Conservation (phyloP, 2,113 vertebrate species). For the Panthera uncia region DNA sequence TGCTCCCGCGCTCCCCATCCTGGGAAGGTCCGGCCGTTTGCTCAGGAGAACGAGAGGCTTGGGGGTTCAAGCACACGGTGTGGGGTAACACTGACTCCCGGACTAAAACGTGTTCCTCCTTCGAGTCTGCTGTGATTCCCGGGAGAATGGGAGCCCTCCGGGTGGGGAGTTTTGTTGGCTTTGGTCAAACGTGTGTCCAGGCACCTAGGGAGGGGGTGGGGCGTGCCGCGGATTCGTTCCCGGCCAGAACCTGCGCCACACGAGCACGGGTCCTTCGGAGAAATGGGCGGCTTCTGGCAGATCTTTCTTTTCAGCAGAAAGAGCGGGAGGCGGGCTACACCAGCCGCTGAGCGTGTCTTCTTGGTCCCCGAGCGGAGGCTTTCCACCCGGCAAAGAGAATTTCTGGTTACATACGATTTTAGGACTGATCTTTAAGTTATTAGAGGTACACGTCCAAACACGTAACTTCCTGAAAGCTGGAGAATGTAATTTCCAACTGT, state of each 20-base stretch:
- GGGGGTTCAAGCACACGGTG: rapidly evolving
- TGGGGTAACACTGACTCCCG: rapidly evolving
- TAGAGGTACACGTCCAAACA: neutral
- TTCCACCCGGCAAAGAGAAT: no score
- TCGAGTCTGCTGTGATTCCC: neutral
- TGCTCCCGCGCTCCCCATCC: rapidly evolving
- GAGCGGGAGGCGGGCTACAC: neutral
- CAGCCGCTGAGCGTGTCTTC: rapidly evolving
- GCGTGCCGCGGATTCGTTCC: rapidly evolving
- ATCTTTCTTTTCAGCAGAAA: neutral
- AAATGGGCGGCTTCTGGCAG: rapidly evolving
- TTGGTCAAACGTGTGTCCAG: neutral
- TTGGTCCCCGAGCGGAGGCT: rapidly evolving
- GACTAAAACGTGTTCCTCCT: neutral
- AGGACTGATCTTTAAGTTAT: neutral
- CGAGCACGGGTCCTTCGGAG: rapidly evolving
- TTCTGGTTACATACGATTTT: neutral
- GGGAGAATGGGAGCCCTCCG: rapidly evolving
- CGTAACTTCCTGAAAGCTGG: neutral
- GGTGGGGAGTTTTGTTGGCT: neutral
- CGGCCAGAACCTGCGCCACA: rapidly evolving
- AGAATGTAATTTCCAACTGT: rapidly evolving
- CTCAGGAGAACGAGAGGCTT: neutral
- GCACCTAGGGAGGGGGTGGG: neutral
- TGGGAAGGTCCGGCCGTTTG: neutral